Conservation (phyloP, 2,797 vertebrate genomes). For the Microctenopoma lineatum region DNA sequence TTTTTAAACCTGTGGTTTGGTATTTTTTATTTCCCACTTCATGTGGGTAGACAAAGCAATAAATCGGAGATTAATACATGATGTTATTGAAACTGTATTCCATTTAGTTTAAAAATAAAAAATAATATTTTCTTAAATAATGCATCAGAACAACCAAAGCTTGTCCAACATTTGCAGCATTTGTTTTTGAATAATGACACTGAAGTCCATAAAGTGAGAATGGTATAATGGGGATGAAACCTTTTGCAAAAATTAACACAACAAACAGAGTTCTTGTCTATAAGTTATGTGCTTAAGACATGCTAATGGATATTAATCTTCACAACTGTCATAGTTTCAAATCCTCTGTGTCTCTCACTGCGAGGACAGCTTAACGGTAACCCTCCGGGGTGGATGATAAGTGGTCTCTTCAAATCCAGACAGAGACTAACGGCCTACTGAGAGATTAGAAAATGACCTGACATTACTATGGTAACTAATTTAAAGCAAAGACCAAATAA, state of each 20-base stretch:
- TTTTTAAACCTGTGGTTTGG: neutral
- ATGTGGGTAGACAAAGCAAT: too few relatives aligned
- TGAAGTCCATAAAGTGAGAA: conserved; percentile 37
- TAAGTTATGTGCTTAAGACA: conserved; percentile 65
- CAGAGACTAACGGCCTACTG: conserved; percentile 32
- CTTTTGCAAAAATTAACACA: conserved; percentile 57
- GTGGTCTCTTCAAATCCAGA: conserved; percentile 39
- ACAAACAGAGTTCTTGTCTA: conserved; percentile 60
- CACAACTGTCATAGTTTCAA: conserved; percentile 43
- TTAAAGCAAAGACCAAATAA: conserved; percentile 54
- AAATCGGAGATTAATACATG: too few relatives aligned
- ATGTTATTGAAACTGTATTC: neutral
- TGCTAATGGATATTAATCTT: conserved; percentile 73
- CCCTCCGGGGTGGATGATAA: conserved; percentile 55
- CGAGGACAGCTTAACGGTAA: conserved; percentile 66
- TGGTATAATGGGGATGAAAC: conserved; percentile 25
- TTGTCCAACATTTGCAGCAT: conserved; percentile 22
- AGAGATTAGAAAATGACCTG: conserved; percentile 36
- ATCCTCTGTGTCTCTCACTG: conserved; percentile 55
- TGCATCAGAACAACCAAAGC: conserved; percentile 32
- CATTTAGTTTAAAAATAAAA: neutral
- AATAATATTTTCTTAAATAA: conserved; percentile 19
- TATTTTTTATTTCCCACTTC: too few relatives aligned
- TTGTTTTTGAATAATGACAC: conserved; percentile 58
- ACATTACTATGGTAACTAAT: conserved; percentile 52